A percentile compares a stretch with the other conserved stretches of the same genome.
Conservation (phyloP, 2,888 invertebrate genomes). For the Heliconius ismenius region DNA sequence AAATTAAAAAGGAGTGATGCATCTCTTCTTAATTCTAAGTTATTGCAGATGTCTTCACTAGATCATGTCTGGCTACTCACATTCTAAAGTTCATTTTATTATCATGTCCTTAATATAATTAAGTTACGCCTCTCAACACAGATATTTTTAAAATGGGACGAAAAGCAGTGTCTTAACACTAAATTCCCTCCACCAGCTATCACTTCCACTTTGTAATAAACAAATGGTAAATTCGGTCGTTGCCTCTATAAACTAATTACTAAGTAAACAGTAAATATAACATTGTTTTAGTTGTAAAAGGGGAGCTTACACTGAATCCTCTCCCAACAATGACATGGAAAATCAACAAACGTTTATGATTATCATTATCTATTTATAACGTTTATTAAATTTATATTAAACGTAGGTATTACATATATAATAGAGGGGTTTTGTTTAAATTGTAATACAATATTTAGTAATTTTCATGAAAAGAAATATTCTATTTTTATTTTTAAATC, state of each 20-base stretch:
- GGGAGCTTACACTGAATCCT: conserved; percentile 1
- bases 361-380: conserved; percentile 21
- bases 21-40: not conserved
- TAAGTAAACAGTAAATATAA: not conserved
- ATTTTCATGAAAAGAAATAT: too few relatives aligned
- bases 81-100: not conserved
- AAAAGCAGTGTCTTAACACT: too few relatives aligned
- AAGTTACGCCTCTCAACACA: not conserved
- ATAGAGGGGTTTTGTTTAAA: not conserved
- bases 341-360: conserved; percentile 9
- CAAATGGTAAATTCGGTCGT: conserved; percentile 32
- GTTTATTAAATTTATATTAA: conserved; percentile 3
- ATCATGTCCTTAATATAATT: too few relatives aligned
- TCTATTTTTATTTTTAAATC: too few relatives aligned
- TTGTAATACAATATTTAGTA: too few relatives aligned
- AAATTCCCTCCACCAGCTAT: not conserved
- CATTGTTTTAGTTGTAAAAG: not conserved
- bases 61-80: not conserved
- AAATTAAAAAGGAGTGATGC: not conserved
- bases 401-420: not conserved
- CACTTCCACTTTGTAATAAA: not conserved
- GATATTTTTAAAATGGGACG: not conserved
- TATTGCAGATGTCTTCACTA: not conserved
- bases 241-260: conserved; percentile 13
- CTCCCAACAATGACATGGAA: conserved; percentile 31